A percentile compares a stretch with the other conserved stretches of the same genome.
phyloP scores from a whole-genome alignment of 2,113 vertebrate species.

The Mesitornis unicolor region DNA sequence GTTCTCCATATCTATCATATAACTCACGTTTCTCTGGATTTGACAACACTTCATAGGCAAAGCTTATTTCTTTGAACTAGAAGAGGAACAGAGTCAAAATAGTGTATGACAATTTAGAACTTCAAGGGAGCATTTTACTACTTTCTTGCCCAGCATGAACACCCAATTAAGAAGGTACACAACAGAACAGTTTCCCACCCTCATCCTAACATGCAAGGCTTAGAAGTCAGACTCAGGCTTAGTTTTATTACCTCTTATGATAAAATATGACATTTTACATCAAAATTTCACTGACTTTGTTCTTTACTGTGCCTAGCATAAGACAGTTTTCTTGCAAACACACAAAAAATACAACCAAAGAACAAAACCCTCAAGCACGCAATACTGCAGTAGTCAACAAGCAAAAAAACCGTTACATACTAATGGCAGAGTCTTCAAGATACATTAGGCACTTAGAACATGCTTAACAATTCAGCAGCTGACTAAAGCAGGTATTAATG shows the following conservation, averaged over 20 bases:
- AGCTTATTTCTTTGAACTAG: conserved; percentile 99
- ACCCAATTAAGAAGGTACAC: background rate
- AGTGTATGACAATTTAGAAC: background rate
- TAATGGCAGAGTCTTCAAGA: background rate
- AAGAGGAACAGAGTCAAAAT: conserved; percentile 11
- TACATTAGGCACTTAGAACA: background rate
- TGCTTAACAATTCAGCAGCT: background rate
- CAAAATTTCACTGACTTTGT: background rate
- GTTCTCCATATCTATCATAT: conserved; percentile 96
- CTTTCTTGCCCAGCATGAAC: background rate
- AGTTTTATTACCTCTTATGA: background rate
- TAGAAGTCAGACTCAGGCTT: background rate
- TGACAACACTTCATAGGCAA: conserved; percentile 96
- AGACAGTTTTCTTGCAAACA: background rate
- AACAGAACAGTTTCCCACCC: background rate
- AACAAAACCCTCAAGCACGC: background rate
- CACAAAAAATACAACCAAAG: background rate
- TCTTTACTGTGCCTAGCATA: background rate
- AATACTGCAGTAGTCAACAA: background rate
- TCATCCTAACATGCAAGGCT: background rate
- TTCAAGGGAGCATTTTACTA: background rate
- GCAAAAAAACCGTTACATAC: background rate
- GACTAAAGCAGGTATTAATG: background rate
- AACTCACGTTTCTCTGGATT: conserved; percentile 96
- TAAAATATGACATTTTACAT: background rate